phyloP scores from a whole-genome alignment of 2,888 invertebrate species.

The Cryptocephalus moraei region DNA sequence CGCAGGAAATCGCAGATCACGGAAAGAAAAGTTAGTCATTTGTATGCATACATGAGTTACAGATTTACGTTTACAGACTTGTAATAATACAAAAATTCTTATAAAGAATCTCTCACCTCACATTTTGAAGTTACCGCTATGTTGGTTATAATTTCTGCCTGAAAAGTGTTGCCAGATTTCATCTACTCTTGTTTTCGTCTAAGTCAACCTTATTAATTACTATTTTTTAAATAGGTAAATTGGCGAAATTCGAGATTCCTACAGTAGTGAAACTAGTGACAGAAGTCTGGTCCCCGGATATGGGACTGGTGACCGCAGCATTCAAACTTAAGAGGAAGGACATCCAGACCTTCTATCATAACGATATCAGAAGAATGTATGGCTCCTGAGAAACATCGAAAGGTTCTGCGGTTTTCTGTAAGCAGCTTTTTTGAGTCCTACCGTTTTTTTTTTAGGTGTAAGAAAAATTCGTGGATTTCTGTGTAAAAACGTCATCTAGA shows the following conservation, averaged over 20 bases:
- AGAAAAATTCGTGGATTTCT: no score
- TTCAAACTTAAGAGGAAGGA: slow-evolving; percentile 96
- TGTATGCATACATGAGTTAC: no score
- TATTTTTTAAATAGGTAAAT: slow-evolving; percentile 51
- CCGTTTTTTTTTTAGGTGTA: no score
- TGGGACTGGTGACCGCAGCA: slow-evolving; percentile 94
- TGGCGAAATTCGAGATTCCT: slow-evolving; percentile 89
- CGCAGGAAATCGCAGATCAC: slow-evolving; percentile 72
- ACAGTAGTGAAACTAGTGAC: slow-evolving; percentile 77
- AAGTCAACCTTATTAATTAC: background rate
- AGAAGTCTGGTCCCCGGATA: slow-evolving; percentile 96
- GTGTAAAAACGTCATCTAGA: no score
- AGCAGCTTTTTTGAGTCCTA: no score
- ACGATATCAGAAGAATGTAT: slow-evolving; percentile 90
- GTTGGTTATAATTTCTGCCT: background rate
- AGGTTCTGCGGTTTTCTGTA: background rate
- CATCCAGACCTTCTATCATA: slow-evolving; percentile 87
- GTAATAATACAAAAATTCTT: background rate
- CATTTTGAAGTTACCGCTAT: background rate
- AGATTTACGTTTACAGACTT: no score
- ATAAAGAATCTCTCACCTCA: no score
- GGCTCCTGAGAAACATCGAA: slow-evolving; percentile 62
- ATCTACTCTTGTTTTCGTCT: background rate
- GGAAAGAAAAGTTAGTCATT: slow-evolving; percentile 85
- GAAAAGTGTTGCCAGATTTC: background rate